phyloP scores from a whole-genome alignment of 2,113 vertebrate genomes.

The human (Homo sapiens) region GRCh38 chr17:22143001-22143500 shows the following conservation, averaged over 20 bases:
- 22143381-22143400: neutral
- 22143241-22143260: neutral
- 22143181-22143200: neutral
- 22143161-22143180: neutral
- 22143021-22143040: neutral
- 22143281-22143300: neutral
- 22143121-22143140: neutral
- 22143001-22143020: neutral
- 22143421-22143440: neutral
- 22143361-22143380: neutral
- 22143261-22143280: neutral
- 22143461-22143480: neutral
- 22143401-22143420: neutral
- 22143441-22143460: neutral
- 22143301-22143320: neutral
- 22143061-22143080: neutral
- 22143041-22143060: neutral
- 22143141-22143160: neutral
- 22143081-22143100: neutral
- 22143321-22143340: neutral
- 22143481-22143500: neutral
- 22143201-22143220: neutral
- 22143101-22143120: fast-evolving
- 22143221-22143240: neutral
- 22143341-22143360: neutral